Conservation (phyloP, 2,797 vertebrate genomes). For the Bradypus variegatus region DNA sequence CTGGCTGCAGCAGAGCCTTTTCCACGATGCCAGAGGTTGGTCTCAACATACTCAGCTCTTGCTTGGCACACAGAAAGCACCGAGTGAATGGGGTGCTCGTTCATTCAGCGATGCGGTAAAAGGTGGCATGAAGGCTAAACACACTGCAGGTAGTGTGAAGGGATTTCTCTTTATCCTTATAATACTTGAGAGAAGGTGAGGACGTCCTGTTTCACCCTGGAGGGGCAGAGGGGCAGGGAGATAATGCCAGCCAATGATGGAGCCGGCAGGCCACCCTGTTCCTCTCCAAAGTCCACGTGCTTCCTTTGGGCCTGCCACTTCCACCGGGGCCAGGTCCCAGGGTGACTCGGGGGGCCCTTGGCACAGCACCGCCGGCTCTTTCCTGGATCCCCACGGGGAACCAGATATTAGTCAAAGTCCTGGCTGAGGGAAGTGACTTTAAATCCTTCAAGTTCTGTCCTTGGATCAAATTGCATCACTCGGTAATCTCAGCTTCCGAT, state of each 20-base stretch:
- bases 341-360: too few species aligned
- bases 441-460: not conserved
- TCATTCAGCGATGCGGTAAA: not conserved
- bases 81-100: too few species aligned
- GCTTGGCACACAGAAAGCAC: too few species aligned
- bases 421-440: not conserved
- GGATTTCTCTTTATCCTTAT: not conserved
- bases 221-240: not conserved
- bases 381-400: too few species aligned
- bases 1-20: not conserved
- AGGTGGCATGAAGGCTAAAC: not conserved
- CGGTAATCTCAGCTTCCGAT: not conserved
- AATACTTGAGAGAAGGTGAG: not conserved
- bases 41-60: not conserved
- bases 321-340: too few species aligned
- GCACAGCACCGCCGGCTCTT: not conserved
- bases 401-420: too few species aligned
- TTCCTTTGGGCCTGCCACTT: too few species aligned
- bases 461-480: too few species aligned
- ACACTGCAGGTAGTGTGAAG: not conserved
- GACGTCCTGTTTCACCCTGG: not conserved
- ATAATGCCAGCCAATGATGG: too few species aligned
- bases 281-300: not conserved
- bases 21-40: rapidly evolving
- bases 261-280: too few species aligned